phyloP scores from a whole-genome alignment of 2,888 invertebrate species.

The Orchesella flavescens region DNA sequence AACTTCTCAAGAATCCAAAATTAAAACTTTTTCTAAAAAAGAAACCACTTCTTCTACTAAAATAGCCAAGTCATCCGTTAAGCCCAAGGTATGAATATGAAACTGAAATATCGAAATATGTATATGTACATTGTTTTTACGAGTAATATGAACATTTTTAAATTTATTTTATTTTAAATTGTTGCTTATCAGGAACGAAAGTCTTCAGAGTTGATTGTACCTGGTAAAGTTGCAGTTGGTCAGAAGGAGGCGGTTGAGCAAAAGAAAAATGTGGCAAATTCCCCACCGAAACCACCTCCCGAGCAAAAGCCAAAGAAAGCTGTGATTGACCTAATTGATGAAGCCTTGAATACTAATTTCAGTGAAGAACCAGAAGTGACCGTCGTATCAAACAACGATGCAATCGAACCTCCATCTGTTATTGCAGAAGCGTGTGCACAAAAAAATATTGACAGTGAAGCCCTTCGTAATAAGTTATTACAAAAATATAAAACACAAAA shows the following conservation, averaged over 20 bases:
- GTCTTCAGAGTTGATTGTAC: neutral
- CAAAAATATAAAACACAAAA: constrained; percentile 47
- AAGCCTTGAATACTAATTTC: constrained; percentile 41
- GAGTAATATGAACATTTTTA: too few relatives aligned
- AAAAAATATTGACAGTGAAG: constrained; percentile 33
- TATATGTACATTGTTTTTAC: too few relatives aligned
- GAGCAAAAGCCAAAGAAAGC: constrained; percentile 27
- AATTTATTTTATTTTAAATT: too few relatives aligned
- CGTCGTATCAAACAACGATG: too few relatives aligned
- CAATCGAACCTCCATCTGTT: constrained; percentile 11
- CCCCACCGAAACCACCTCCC: neutral
- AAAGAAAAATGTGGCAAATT: neutral
- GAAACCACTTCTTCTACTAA: too few relatives aligned
- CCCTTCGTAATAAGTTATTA: constrained; percentile 48
- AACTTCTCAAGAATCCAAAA: too few relatives aligned
- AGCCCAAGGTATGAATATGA: too few relatives aligned
- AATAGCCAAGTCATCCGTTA: too few relatives aligned
- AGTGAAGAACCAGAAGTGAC: constrained; percentile 5
- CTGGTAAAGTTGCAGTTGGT: neutral
- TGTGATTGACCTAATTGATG: constrained; percentile 49
- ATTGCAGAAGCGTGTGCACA: constrained; percentile 28
- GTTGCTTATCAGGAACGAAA: too few relatives aligned
- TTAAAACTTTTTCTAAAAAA: too few relatives aligned
- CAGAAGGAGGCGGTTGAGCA: neutral
- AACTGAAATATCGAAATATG: too few relatives aligned